phyloP scores from a whole-genome alignment of 1,140 invertebrate genomes.

The Nixonia krombeini region DNA sequence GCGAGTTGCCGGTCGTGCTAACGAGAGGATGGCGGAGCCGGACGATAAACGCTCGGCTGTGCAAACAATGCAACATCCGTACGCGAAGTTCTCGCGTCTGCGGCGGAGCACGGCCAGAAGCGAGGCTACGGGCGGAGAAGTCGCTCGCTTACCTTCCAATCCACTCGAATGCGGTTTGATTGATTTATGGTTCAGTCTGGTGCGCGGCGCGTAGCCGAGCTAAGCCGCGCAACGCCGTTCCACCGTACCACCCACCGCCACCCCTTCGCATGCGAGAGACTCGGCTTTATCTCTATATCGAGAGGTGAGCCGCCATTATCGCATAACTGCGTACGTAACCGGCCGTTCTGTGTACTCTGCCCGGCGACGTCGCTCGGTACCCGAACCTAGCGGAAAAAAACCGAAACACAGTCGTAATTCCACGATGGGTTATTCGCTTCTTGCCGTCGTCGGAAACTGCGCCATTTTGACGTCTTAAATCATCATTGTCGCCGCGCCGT shows the following conservation, averaged over 20 bases:
- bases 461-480: too few relatives aligned
- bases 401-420: too few relatives aligned
- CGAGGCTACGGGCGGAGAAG: conserved; percentile 17
- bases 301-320: conserved; percentile 48
- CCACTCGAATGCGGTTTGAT: conserved; percentile 41
- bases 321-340: conserved; percentile 25
- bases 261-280: conserved; percentile 6
- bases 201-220: conserved; percentile 8
- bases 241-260: conserved; percentile 23
- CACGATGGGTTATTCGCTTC: too few relatives aligned
- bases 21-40: too few relatives aligned
- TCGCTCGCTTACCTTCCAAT: conserved; percentile 29
- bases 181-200: conserved; percentile 52
- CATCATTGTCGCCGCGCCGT: too few relatives aligned
- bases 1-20: conserved; percentile 5
- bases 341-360: conserved; percentile 29
- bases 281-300: conserved; percentile 47
- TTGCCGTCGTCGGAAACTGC: too few relatives aligned
- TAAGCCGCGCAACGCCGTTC: conserved; percentile 18
- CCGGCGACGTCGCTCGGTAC: not conserved
- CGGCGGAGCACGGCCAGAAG: not conserved
- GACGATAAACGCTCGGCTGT: conserved; percentile 36
- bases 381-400: too few relatives aligned
- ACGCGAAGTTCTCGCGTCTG: conserved; percentile 41
- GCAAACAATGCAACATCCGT: conserved; percentile 51